phyloP scores from a whole-genome alignment of 1,140 invertebrate species.

The Drosophila neocordata region DNA sequence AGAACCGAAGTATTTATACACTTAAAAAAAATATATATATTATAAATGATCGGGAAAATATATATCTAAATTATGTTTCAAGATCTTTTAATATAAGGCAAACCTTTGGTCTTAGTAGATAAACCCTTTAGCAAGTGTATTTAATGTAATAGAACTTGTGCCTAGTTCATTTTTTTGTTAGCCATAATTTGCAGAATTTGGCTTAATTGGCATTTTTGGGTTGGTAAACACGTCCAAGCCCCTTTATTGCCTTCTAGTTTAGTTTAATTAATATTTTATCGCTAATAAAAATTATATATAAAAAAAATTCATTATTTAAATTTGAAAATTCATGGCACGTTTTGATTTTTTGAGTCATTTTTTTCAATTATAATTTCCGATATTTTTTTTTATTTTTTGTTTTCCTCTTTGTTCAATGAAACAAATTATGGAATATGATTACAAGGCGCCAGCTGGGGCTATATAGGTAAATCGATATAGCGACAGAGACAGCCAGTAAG shows the following conservation, averaged over 20 bases:
- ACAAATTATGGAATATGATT: conserved; percentile 66
- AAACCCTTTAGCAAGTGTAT: background rate
- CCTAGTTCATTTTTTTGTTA: conserved; percentile 53
- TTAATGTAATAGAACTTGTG: conserved; percentile 31
- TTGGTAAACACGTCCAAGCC: conserved; percentile 40
- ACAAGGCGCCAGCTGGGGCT: conserved; percentile 44
- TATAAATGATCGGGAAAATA: too few species aligned
- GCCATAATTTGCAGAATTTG: conserved; percentile 47
- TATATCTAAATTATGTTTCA: too few species aligned
- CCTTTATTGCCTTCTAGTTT: conserved; percentile 63
- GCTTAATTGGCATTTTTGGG: conserved; percentile 70
- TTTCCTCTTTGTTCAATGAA: conserved; percentile 40
- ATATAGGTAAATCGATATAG: conserved; percentile 36
- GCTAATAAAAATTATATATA: conserved; percentile 62
- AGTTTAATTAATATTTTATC: conserved; percentile 75
- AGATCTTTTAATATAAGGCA: too few species aligned
- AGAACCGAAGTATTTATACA: conserved; percentile 24
- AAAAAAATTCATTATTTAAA: conserved; percentile 57
- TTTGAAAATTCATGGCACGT: conserved; percentile 67
- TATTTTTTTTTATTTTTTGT: background rate
- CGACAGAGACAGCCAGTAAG: background rate
- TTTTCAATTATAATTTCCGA: conserved; percentile 39
- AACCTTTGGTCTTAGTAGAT: too few species aligned
- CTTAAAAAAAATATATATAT: too few species aligned
- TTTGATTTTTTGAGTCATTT: conserved; percentile 50